Evolutionary conservation across 1,140 invertebrate genomes (phyloP), one percentile per base, ranked within the genome.

Genomic region (Dryas iulia): DNA sequence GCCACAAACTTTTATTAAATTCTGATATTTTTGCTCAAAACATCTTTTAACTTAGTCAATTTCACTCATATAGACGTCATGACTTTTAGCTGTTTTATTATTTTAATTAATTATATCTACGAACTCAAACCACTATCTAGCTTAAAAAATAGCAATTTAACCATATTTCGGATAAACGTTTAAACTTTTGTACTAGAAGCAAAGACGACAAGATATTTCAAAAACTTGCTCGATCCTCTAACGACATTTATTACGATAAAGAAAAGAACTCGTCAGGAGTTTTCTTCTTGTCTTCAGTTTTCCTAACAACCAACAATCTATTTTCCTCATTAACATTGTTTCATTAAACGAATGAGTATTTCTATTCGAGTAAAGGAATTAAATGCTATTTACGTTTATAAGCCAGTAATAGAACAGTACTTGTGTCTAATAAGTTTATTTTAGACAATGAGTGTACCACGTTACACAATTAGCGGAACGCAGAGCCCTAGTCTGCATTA

Each of bases 401-500:
- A n/a, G n/a, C n/a, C n/a, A n/a, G n/a, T n/a, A n/a, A n/a, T n/a
- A n/a, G 30, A 31, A 31, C 11, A 1, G 11, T 1, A 12, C 5
- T 31, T 31, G 7, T 31, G 10, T 11, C 12, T 47, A 47, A 47
- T 47, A 47, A 47, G 14, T 47, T 18, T 47, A 47, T 47, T 47
- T 21, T 21, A 21, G 5, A 47, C 1, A 47, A 18, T 14, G 6
- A 47, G 4, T 18, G 39, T 3, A 18, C 35, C 14, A 47, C 35
- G 6, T 47, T 52, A 7, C 25, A 31, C 35, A 67, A 67, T 60
- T 59, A 54, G 31, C 14, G 26, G 28, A 10, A 54, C 39, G n/a
- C 14, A 18, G 28, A 33, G 35, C 35, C n/a, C 21, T 35, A 59
- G 56, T 23, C 35, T 31, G 26, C 65, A 53, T 60, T 67, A 67